Evolutionary conservation across 2,888 invertebrate genomes (phyloP).

Genomic region (Eudasyphora cyanicolor): DNA sequence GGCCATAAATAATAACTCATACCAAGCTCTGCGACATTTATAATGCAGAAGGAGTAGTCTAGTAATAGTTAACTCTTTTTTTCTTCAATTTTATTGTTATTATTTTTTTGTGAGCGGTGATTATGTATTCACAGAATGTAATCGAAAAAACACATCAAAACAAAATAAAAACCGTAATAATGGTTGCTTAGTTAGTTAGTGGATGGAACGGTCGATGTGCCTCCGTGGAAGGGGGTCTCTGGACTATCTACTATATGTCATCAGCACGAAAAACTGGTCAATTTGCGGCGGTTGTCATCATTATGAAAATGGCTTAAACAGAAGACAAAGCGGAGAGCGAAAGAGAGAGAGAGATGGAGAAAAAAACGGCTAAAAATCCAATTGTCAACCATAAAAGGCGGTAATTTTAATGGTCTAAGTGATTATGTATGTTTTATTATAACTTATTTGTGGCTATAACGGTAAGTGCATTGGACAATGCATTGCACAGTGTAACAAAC

Average conservation of each 20-base stretch:
- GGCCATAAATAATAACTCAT: background rate
- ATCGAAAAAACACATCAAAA: conserved; percentile 1
- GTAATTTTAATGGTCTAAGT: background rate
- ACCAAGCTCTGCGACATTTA: no score
- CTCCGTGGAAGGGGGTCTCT: no score
- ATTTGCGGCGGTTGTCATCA: conserved; percentile 43
- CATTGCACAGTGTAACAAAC: background rate
- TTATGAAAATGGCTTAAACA: no score
- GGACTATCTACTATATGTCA: no score
- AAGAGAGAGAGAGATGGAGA: no score
- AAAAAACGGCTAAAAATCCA: background rate
- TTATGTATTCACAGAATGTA: conserved; percentile 44
- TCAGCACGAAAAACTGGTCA: conserved; percentile 3
- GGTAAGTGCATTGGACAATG: background rate
- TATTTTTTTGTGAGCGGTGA: background rate
- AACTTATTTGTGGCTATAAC: background rate
- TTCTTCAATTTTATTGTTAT: background rate
- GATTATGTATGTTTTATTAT: conserved; percentile 12
- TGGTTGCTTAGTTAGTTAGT: background rate
- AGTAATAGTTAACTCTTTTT: background rate
- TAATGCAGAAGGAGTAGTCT: background rate
- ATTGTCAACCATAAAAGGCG: conserved; percentile 16
- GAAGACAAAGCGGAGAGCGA: background rate
- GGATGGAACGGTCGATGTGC: background rate
- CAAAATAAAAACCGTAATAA: background rate